phyloP scores from a whole-genome alignment of 2,888 invertebrate genomes.

The Sisyra terminalis region DNA sequence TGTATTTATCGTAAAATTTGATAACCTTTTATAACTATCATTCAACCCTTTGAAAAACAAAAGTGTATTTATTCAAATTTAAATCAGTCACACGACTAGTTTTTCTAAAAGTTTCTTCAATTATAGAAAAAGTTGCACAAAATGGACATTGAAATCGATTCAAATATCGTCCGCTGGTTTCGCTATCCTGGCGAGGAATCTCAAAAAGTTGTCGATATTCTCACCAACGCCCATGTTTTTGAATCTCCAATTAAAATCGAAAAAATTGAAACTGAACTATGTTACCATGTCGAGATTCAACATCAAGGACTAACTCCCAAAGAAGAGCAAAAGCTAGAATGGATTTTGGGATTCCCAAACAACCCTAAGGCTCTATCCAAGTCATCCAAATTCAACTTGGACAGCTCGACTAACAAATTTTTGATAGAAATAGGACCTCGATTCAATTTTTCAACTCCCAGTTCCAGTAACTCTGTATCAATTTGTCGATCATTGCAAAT shows the following conservation, averaged over 20 bases:
- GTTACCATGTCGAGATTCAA: constrained; percentile 60
- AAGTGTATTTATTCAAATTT: too few relatives aligned
- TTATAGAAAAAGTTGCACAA: too few relatives aligned
- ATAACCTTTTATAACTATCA: too few relatives aligned
- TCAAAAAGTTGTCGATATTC: constrained; percentile 18
- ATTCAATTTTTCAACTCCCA: constrained; percentile 88
- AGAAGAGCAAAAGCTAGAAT: constrained; percentile 48
- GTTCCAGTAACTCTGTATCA: constrained; percentile 90
- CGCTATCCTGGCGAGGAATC: too few relatives aligned
- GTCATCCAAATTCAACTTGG: too few relatives aligned
- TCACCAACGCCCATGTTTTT: constrained; percentile 23
- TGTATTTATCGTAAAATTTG: too few relatives aligned
- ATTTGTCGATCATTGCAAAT: constrained; percentile 79
- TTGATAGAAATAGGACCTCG: constrained; percentile 84
- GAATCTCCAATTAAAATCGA: constrained; percentile 30
- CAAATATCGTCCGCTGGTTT: too few relatives aligned
- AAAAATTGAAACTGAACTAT: constrained; percentile 51
- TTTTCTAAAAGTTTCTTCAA: too few relatives aligned
- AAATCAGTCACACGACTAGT: too few relatives aligned
- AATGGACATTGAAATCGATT: too few relatives aligned
- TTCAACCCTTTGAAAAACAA: too few relatives aligned
- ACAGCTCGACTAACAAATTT: constrained; percentile 16
- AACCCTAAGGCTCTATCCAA: constrained; percentile 33
- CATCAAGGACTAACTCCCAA: constrained; percentile 34
- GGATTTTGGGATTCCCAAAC: constrained; percentile 63